phyloP scores from a whole-genome alignment of 2,888 invertebrate species.

The Iphiclides podalirius region DNA sequence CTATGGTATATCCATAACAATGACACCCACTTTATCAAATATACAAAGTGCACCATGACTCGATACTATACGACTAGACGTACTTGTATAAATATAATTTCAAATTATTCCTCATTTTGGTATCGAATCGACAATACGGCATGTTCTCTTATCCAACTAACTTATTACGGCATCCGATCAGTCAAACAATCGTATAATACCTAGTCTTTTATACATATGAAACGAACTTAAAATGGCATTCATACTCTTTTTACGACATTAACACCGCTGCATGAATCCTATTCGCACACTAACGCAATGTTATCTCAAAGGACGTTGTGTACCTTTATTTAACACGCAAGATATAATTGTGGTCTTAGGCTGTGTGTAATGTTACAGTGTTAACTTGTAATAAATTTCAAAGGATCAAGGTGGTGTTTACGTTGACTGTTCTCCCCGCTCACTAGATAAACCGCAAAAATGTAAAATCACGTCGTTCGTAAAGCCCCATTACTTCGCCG shows the following conservation, averaged over 20 bases:
- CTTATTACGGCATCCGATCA: not conserved
- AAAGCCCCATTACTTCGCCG: too few species aligned
- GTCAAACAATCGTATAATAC: not conserved
- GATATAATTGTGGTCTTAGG: slow-evolving; percentile 20
- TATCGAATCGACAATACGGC: not conserved
- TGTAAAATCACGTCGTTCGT: too few species aligned
- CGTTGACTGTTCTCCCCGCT: too few species aligned
- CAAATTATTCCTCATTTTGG: too few species aligned
- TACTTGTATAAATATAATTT: too few species aligned
- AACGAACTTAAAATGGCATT: not conserved
- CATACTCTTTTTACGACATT: not conserved
- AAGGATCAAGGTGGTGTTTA: too few species aligned
- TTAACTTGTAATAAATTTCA: not conserved
- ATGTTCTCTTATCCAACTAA: not conserved
- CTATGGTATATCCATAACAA: too few species aligned
- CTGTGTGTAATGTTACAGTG: not conserved
- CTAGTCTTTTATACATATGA: not conserved
- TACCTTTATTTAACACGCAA: slow-evolving; percentile 9
- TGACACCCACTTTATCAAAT: too few species aligned
- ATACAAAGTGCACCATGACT: too few species aligned
- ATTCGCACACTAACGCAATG: slow-evolving; percentile 8
- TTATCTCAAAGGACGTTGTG: slow-evolving; percentile 20
- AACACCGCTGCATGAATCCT: not conserved
- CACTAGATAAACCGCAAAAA: too few species aligned
- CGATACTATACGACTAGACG: too few species aligned